phyloP scores from a whole-genome alignment of 2,888 invertebrate genomes.

The Ecliptopera silaceata region DNA sequence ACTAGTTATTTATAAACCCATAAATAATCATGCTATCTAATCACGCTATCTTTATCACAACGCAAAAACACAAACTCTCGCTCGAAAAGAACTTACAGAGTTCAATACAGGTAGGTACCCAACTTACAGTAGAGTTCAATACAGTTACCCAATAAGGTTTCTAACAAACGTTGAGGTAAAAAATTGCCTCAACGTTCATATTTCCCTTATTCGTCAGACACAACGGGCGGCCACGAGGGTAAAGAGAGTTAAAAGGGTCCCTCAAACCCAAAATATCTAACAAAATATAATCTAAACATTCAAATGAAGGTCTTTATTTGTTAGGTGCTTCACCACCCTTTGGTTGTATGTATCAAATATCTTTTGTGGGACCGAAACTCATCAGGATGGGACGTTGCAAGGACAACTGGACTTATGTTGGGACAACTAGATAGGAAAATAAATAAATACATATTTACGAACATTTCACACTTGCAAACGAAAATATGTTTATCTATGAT shows the following conservation, averaged over 20 bases:
- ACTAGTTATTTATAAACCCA: too few species aligned
- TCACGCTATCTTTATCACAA: too few species aligned
- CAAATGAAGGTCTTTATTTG: slow-evolving; percentile 41
- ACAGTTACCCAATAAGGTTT: too few species aligned
- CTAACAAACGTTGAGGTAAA: not conserved
- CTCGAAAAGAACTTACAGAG: too few species aligned
- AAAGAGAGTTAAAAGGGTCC: slow-evolving; percentile 39
- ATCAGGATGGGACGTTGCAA: not conserved
- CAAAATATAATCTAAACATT: slow-evolving; percentile 42
- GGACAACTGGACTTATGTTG: not conserved
- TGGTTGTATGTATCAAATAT: slow-evolving; percentile 39
- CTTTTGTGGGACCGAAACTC: slow-evolving; percentile 28
- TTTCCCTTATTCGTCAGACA: slow-evolving; percentile 22
- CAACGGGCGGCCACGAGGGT: slow-evolving; percentile 33
- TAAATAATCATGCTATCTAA: too few species aligned
- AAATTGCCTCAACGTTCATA: slow-evolving; percentile 2
- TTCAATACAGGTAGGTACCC: too few species aligned
- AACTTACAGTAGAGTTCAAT: too few species aligned
- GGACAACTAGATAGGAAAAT: too few species aligned
- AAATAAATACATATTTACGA: too few species aligned
- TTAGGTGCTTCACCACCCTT: slow-evolving; percentile 40
- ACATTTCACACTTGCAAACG: too few species aligned
- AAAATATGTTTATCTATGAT: too few species aligned
- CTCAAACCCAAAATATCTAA: slow-evolving; percentile 35
- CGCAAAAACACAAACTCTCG: too few species aligned